Percentiles rank a stretch among this genome's conserved stretches.
phyloP scores from a whole-genome alignment of 1,140 invertebrate species.

The Anoplophora glabripennis region DNA sequence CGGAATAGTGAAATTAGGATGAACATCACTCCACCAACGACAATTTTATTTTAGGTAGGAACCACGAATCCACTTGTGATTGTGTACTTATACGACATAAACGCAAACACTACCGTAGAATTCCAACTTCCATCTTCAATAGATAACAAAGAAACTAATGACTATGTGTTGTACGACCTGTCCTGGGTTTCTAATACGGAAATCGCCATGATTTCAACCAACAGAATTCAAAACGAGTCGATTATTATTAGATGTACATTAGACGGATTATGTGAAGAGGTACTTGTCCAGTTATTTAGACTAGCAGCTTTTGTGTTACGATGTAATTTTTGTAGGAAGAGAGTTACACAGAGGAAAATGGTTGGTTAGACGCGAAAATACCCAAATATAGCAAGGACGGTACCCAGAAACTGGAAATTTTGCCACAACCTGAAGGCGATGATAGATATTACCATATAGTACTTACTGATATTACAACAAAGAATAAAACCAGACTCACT shows the following conservation, averaged over 20 bases:
- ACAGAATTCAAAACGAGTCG: slow-evolving; percentile 74
- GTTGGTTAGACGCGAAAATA: slow-evolving; percentile 67
- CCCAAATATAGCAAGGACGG: slow-evolving; percentile 60
- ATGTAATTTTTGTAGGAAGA: slow-evolving; percentile 18
- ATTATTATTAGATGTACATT: slow-evolving; percentile 38
- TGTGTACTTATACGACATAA: slow-evolving; percentile 54
- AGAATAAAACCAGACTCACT: slow-evolving; percentile 56
- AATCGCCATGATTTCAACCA: slow-evolving; percentile 77
- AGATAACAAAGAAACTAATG: slow-evolving; percentile 20
- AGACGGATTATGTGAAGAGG: slow-evolving; percentile 19
- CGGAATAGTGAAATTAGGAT: too few species aligned
- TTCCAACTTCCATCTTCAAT: slow-evolving; percentile 24
- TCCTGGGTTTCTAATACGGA: slow-evolving; percentile 70
- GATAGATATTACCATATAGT: slow-evolving; percentile 66
- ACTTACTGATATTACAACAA: slow-evolving; percentile 49
- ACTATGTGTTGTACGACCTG: slow-evolving; percentile 29
- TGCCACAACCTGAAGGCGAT: slow-evolving; percentile 60
- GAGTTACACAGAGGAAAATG: slow-evolving; percentile 49
- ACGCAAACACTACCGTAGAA: slow-evolving; percentile 22
- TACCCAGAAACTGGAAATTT: slow-evolving; percentile 45
- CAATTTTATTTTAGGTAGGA: slow-evolving; percentile 67
- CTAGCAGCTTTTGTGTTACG: too few species aligned
- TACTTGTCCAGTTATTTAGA: too few species aligned
- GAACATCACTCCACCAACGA: too few species aligned
- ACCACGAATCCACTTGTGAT: slow-evolving; percentile 71